Percentiles rank a stretch among this genome's conserved stretches.
Conservation (phyloP, 1,140 invertebrate genomes). For the Bactericera cockerelli region DNA sequence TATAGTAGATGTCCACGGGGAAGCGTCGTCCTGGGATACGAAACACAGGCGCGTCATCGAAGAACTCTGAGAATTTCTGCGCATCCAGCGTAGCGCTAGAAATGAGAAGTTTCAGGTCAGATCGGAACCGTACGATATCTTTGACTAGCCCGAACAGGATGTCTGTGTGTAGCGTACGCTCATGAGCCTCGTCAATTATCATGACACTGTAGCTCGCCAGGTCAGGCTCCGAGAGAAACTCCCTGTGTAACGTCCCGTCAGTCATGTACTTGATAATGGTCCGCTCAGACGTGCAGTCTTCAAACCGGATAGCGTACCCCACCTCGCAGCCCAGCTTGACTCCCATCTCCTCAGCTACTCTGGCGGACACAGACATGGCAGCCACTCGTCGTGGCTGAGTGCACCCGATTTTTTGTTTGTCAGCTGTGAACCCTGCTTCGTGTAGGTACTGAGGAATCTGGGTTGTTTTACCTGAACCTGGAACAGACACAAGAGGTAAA, state of each 20-base stretch:
- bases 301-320: slow-evolving; percentile 63
- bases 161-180: slow-evolving; percentile 94
- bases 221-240: slow-evolving; percentile 95
- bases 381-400: slow-evolving; percentile 52
- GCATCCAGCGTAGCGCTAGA: slow-evolving; percentile 97
- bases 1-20: slow-evolving; percentile 94
- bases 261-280: slow-evolving; percentile 97
- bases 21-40: slow-evolving; percentile 76
- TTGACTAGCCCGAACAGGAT: slow-evolving; percentile 97
- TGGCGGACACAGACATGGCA: slow-evolving; percentile 58
- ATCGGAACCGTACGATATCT: slow-evolving; percentile 87
- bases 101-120: slow-evolving; percentile 90
- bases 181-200: slow-evolving; percentile 99
- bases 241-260: slow-evolving; percentile 92
- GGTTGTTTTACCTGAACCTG: slow-evolving; percentile 88
- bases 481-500: too few relatives aligned
- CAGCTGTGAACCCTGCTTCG: slow-evolving; percentile 73
- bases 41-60: slow-evolving; percentile 97
- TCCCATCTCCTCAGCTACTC: slow-evolving; percentile 55
- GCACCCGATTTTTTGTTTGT: slow-evolving; percentile 60
- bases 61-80: slow-evolving; percentile 95
- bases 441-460: slow-evolving; percentile 96
- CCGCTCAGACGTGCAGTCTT: slow-evolving; percentile 58
- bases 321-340: slow-evolving; percentile 56
- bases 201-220: slow-evolving; percentile 64